Percentiles rank a stretch among this genome's conserved stretches.
Evolutionary conservation across 2,113 vertebrate genomes (phyloP).

Genomic region (Hydrolagus affinis): DNA sequence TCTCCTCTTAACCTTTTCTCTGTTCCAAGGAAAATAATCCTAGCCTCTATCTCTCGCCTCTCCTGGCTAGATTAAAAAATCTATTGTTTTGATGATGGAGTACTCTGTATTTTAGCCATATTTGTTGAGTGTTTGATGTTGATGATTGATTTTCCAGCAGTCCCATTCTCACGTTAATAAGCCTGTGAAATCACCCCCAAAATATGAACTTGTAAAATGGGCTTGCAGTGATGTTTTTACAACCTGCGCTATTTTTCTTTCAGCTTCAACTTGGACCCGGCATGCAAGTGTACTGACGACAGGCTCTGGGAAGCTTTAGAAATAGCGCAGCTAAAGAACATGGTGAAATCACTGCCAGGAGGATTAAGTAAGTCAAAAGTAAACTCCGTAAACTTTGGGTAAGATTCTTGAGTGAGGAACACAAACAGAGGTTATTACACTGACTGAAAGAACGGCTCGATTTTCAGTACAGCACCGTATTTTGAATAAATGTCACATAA

Average conservation of each 20-base stretch:
- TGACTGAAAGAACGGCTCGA: not conserved
- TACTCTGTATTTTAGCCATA: too few relatives aligned
- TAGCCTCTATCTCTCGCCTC: too few relatives aligned
- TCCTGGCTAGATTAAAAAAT: too few relatives aligned
- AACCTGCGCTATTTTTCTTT: conserved; percentile 21
- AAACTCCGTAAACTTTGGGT: not conserved
- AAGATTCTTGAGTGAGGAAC: not conserved
- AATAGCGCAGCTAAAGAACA: conserved; percentile 94
- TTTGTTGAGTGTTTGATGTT: not conserved
- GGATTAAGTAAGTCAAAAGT: conserved; percentile 71
- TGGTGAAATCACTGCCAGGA: conserved; percentile 88
- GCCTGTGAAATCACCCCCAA: not conserved
- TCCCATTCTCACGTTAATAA: too few relatives aligned
- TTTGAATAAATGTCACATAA: not conserved
- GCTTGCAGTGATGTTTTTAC: not conserved
- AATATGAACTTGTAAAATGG: not conserved
- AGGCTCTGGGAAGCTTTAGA: conserved; percentile 94
- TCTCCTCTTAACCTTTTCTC: too few relatives aligned
- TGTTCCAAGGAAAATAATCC: too few relatives aligned
- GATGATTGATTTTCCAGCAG: too few relatives aligned
- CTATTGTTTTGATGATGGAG: too few relatives aligned
- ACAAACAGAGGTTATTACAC: not conserved
- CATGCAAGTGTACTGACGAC: conserved; percentile 81
- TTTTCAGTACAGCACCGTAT: too few relatives aligned
- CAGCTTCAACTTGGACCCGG: conserved; percentile 94